Conservation (phyloP, 1,140 invertebrate species). For the Pseudomyrmex flavicornis region DNA sequence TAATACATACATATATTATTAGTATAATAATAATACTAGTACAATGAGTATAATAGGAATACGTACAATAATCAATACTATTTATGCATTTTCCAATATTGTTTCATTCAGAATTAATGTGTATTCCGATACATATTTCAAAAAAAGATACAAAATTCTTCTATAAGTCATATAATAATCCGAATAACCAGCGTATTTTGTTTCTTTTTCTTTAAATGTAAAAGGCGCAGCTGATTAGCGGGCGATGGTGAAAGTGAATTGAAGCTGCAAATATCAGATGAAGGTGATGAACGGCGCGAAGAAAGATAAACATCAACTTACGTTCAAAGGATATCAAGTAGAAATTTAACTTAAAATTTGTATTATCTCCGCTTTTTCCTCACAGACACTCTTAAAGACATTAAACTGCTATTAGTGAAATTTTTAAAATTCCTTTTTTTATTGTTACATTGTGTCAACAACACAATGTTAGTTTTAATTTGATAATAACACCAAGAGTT, state of each 20-base stretch:
- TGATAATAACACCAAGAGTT: too few relatives aligned
- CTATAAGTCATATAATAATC: not conserved
- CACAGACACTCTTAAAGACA: too few relatives aligned
- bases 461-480: too few relatives aligned
- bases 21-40: not conserved
- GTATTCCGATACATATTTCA: too few relatives aligned
- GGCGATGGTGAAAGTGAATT: slow-evolving; percentile 68
- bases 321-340: not conserved
- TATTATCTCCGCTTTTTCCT: not conserved
- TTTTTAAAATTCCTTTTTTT: not conserved
- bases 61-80: not conserved
- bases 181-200: not conserved
- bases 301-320: slow-evolving; percentile 35
- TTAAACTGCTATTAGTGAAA: not conserved
- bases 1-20: too few relatives aligned
- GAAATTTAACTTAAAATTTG: not conserved
- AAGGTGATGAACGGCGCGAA: slow-evolving; percentile 28
- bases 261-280: slow-evolving; percentile 57
- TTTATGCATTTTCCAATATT: not conserved
- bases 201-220: slow-evolving; percentile 29
- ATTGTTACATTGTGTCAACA: too few relatives aligned
- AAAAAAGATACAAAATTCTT: not conserved
- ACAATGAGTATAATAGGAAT: not conserved
- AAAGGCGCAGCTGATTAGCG: slow-evolving; percentile 27
- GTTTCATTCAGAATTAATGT: too few relatives aligned